phyloP scores from a whole-genome alignment of 2,888 invertebrate genomes.

The Tiliacea citrago region DNA sequence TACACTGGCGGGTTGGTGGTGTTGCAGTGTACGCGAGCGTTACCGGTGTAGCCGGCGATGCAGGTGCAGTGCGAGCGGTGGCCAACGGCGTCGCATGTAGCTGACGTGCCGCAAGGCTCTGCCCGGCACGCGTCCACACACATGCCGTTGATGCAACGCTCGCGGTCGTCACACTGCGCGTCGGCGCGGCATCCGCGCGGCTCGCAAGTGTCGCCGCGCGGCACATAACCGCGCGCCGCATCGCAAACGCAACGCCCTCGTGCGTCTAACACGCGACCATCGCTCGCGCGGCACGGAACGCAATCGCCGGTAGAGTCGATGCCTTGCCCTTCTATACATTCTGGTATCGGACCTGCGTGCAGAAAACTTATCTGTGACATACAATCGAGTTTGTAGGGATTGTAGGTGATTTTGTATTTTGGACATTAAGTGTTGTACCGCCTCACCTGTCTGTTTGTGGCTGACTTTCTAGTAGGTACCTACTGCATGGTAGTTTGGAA shows the following conservation, averaged over 20 bases:
- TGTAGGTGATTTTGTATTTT: not conserved
- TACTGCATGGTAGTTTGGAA: not conserved
- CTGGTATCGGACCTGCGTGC: slow-evolving; percentile 89
- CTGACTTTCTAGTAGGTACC: not conserved
- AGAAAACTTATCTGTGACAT: slow-evolving; percentile 9
- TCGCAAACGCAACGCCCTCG: slow-evolving; percentile 96
- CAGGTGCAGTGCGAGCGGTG: slow-evolving; percentile 95
- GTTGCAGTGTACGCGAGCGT: slow-evolving; percentile 94
- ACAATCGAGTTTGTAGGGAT: not conserved
- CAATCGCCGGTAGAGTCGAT: slow-evolving; percentile 95
- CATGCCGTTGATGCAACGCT: slow-evolving; percentile 94
- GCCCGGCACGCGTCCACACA: slow-evolving; percentile 95
- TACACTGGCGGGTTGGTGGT: slow-evolving; percentile 82
- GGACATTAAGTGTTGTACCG: not conserved
- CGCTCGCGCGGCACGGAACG: slow-evolving; percentile 92
- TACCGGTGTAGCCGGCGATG: slow-evolving; percentile 94
- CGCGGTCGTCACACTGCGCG: slow-evolving; percentile 94
- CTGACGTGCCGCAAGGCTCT: slow-evolving; percentile 94
- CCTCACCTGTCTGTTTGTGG: not conserved
- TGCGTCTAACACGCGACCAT: slow-evolving; percentile 94
- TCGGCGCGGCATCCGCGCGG: slow-evolving; percentile 94
- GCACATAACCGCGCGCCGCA: slow-evolving; percentile 94
- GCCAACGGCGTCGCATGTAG: slow-evolving; percentile 94
- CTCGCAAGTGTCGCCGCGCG: slow-evolving; percentile 95
- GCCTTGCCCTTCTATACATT: slow-evolving; percentile 94